Conservation (phyloP, 1,140 invertebrate species). For the Drosophila grimshawi region DNA sequence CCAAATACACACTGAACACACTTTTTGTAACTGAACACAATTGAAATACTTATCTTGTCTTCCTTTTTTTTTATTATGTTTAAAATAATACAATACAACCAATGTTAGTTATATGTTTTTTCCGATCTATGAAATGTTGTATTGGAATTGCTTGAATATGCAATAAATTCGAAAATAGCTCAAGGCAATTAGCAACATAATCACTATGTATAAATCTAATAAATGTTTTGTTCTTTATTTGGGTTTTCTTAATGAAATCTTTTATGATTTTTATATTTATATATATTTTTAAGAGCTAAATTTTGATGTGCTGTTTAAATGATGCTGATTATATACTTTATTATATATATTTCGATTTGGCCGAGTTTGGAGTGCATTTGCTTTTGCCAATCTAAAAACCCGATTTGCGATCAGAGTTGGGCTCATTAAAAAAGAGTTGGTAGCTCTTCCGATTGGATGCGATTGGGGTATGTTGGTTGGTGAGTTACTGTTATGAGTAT, state of each 20-base stretch:
- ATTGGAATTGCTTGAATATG: constrained; percentile 33
- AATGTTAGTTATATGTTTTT: background rate
- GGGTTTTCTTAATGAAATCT: too few species aligned
- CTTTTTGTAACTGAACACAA: background rate
- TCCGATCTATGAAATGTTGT: constrained; percentile 28
- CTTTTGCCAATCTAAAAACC: background rate
- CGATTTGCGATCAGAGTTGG: constrained; percentile 4
- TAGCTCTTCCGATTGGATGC: background rate
- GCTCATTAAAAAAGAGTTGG: constrained; percentile 41
- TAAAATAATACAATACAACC: background rate
- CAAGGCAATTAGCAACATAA: constrained; percentile 31
- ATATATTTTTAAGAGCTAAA: background rate
- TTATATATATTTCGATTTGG: too few species aligned
- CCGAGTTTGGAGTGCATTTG: background rate
- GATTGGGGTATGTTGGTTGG: background rate
- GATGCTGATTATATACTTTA: too few species aligned
- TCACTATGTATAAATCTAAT: too few species aligned
- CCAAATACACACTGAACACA: constrained; percentile 19
- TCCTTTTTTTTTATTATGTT: constrained; percentile 5
- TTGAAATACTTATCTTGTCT: constrained; percentile 5
- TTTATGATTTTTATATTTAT: too few species aligned
- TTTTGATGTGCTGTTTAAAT: too few species aligned
- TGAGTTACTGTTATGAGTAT: constrained; percentile 79
- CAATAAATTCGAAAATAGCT: constrained; percentile 59
- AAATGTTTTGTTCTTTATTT: too few species aligned